Base-by-base conservation (phyloP, 2,888 invertebrate species). In the Congeria kusceri region DNA sequence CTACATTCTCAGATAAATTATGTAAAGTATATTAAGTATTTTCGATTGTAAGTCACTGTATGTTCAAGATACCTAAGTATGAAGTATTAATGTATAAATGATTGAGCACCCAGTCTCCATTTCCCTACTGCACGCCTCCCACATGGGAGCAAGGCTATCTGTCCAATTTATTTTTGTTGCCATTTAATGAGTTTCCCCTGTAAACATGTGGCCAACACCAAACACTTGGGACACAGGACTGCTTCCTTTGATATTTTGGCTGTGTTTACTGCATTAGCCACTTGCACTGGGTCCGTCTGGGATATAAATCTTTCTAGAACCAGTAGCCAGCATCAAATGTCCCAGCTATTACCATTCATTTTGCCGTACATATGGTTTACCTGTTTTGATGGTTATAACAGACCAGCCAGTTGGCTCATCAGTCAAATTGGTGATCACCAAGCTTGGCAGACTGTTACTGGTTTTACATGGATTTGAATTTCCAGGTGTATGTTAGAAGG, bases 141-240 rank as follows among this genome's bases (percentile, higher is more conserved):
- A 39, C 39, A 7, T 9, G 53, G 25, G 53, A 53, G 9, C 23
- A 20, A 64, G 71, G 77, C 77, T 78, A 79, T 80, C 79, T 63
- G 79, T 79, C 79, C 79, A 79, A 79, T 79, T 79, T 79, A 76
- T 80, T 80, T 80, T 80, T 80, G 80, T 80, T 59, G 75, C 80
- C 67, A 70, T 79, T 79, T 79, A 79, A 79, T 66, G 79, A 79
- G 73, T 71, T 67, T 62, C 58, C 56, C 70, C 58, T 57, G 57
- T 64, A 65, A 65, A 64, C 71, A 64, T 64, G 71, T 58, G 63
- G 70, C 53, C 64, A 65, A 28, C 32, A 58, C 56, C 29, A 49
- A 59, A 58, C 64, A 59, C 68, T 66, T 70, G 76, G 70, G 76
- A 76, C 70, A 73, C 11, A 27, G 67, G 67, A 58, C 67, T 57